Conservation (phyloP, 2,797 vertebrate species). For the Trichosurus vulpecula region DNA sequence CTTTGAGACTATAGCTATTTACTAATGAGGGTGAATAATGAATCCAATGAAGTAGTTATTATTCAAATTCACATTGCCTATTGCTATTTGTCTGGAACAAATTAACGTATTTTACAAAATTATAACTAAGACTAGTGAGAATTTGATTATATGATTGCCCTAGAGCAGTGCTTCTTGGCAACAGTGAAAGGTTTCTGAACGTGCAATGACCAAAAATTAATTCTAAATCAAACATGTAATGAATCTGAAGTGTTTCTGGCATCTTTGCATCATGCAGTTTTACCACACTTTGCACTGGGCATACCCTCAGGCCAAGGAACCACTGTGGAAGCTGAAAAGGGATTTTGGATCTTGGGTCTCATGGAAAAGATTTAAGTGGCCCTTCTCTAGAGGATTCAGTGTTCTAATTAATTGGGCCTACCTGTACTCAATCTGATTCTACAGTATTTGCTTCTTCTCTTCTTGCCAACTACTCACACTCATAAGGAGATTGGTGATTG, state of each 20-base stretch:
- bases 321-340: no score
- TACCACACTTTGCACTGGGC: no score
- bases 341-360: no score
- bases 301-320: no score
- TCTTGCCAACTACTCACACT: neutral
- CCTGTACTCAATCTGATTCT: neutral
- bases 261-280: no score
- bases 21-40: neutral
- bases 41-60: neutral
- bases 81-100: neutral
- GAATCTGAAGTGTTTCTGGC: no score
- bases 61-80: neutral
- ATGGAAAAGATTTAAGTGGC: no score
- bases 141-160: neutral
- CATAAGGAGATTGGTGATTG: no score
- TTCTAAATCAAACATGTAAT: no score
- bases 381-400: neutral
- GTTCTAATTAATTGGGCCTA: neutral
- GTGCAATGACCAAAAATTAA: no score
- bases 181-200: no score
- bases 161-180: neutral
- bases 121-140: neutral
- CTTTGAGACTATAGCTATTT: neutral
- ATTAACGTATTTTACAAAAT: neutral
- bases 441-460: neutral